A percentile compares a stretch with the other conserved stretches of the same genome.
Conservation (phyloP, 2,113 vertebrate species). For the Garra rufa region DNA sequence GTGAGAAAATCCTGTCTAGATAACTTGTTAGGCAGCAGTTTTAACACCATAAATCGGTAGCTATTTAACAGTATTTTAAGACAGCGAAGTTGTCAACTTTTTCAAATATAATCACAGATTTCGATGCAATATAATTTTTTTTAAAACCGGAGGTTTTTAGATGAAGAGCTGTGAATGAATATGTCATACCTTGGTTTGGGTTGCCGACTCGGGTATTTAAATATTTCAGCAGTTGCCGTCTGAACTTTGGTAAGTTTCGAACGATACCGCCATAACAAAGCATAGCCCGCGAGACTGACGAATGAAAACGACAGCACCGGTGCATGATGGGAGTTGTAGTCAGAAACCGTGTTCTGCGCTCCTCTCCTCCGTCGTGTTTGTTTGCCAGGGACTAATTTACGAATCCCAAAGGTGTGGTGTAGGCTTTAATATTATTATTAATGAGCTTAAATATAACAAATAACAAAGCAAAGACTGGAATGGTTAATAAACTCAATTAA, state of each 20-base stretch:
- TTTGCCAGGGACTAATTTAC: neutral
- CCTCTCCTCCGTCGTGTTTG: neutral
- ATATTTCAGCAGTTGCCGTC: neutral
- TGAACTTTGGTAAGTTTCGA: slow-evolving; percentile 60
- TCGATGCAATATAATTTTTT: neutral
- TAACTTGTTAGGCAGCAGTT: neutral
- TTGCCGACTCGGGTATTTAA: slow-evolving; percentile 54
- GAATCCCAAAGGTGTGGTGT: neutral
- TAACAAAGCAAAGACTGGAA: neutral
- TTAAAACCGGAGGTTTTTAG: too few relatives aligned
- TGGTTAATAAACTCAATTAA: neutral
- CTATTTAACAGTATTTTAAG: neutral
- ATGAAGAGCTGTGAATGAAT: slow-evolving; percentile 4
- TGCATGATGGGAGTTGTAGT: slow-evolving; percentile 60
- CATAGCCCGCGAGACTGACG: slow-evolving; percentile 76
- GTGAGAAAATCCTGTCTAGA: neutral
- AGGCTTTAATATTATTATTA: neutral
- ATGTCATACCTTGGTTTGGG: slow-evolving; percentile 62
- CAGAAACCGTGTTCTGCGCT: neutral
- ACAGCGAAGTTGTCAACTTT: neutral
- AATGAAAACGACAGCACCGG: neutral
- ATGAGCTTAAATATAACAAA: neutral
- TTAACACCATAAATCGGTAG: neutral
- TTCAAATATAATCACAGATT: neutral
- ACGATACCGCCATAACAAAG: slow-evolving; percentile 77